These are phyloP conservation scores for Calliscelio sp. DNA, from an alignment of 2,888 invertebrate genomes.

Conservation along the genomic window DNA sequence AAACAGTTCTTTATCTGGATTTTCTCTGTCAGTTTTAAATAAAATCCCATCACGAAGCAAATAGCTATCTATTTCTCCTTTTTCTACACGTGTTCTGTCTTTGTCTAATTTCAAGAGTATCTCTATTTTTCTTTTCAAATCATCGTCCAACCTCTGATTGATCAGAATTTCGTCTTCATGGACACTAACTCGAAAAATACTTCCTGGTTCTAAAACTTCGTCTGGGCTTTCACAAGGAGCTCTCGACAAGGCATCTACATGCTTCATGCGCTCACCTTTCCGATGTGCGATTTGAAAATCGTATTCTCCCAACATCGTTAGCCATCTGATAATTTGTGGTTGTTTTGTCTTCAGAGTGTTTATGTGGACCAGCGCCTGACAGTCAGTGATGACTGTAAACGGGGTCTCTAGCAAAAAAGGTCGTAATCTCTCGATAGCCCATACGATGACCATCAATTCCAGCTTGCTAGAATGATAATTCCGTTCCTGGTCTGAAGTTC, in stretches of 20 bases:
- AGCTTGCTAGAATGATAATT: constrained; percentile 72
- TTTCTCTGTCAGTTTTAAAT: constrained; percentile 33
- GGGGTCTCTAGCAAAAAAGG: constrained; percentile 27
- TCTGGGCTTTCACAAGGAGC: constrained; percentile 32
- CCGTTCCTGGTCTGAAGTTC: constrained; percentile 55
- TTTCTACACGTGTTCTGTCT: constrained; percentile 33
- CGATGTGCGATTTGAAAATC: constrained; percentile 21
- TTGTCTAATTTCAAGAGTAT: constrained; percentile 32
- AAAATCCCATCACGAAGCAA: constrained; percentile 36
- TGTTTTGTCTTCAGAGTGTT: constrained; percentile 19
- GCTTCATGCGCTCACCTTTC: constrained; percentile 30
- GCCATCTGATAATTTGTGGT: constrained; percentile 21
- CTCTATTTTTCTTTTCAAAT: constrained; percentile 47
- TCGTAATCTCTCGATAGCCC: constrained; percentile 35
- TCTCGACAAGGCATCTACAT: constrained; percentile 21
- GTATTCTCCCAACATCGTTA: background rate
- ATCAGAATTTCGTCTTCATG: constrained; percentile 37
- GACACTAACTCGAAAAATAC: background rate
- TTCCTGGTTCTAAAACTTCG: constrained; percentile 10
- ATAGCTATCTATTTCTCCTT: constrained; percentile 22
- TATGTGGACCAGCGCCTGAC: constrained; percentile 18
- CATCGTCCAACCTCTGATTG: constrained; percentile 14
- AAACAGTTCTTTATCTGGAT: constrained; percentile 34
- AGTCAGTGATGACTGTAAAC: constrained; percentile 26
- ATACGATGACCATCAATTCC: constrained; percentile 47